phyloP scores from a whole-genome alignment of 2,888 invertebrate genomes.

The Criorhina ranunculi region DNA sequence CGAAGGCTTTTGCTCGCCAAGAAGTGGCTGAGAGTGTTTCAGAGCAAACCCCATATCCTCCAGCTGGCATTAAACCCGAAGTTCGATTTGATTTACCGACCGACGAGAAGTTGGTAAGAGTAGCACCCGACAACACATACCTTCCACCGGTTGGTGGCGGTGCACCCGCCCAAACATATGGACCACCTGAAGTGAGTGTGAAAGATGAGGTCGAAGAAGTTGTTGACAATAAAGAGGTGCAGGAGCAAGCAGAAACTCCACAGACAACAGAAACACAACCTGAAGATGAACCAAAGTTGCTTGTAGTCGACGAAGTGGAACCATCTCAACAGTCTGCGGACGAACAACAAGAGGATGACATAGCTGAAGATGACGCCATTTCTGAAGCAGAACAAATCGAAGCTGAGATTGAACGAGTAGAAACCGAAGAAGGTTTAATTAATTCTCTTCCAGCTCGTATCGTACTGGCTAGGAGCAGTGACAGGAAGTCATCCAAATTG shows the following conservation, averaged over 20 bases:
- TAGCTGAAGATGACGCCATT: background rate
- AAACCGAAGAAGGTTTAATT: slow-evolving; percentile 43
- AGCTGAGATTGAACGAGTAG: slow-evolving; percentile 38
- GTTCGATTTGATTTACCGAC: slow-evolving; percentile 80
- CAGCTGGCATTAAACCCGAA: slow-evolving; percentile 81
- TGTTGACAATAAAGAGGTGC: background rate
- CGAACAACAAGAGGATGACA: slow-evolving; percentile 3
- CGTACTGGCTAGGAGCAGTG: background rate
- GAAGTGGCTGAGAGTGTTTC: slow-evolving; percentile 42
- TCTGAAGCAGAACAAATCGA: slow-evolving; percentile 55
- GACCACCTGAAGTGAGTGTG: slow-evolving; percentile 73
- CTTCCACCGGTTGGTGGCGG: slow-evolving; percentile 79
- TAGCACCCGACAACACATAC: slow-evolving; percentile 54
- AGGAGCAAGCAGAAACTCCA: background rate
- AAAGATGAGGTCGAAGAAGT: slow-evolving; percentile 52
- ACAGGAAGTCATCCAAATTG: slow-evolving; percentile 21
- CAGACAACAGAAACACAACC: background rate
- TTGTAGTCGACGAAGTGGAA: slow-evolving; percentile 7
- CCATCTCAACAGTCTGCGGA: slow-evolving; percentile 9
- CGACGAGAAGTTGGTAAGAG: slow-evolving; percentile 43
- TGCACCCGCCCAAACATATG: slow-evolving; percentile 79
- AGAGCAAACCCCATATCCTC: slow-evolving; percentile 80
- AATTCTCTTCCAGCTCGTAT: slow-evolving; percentile 35
- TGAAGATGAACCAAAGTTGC: background rate
- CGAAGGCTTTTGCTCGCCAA: slow-evolving; percentile 43